Evolutionary conservation across 2,888 invertebrate genomes (phyloP).

Genomic region (Geotrupes spiniger): DNA sequence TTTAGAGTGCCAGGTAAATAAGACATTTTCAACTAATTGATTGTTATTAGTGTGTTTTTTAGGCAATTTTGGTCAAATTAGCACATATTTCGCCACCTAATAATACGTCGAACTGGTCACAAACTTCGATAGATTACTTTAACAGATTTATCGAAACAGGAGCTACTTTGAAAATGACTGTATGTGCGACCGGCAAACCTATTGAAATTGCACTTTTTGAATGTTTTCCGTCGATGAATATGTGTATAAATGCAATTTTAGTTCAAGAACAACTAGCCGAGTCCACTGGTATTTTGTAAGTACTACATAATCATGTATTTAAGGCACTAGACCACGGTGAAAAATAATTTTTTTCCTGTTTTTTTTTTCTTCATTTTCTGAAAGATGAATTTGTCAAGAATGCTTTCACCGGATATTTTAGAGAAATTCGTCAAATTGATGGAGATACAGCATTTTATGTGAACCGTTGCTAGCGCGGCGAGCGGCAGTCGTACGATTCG

Average conservation of each 20-base stretch:
- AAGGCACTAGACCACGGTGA: no score
- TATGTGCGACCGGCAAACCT: slow-evolving; percentile 34
- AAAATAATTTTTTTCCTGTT: no score
- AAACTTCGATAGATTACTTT: slow-evolving; percentile 43
- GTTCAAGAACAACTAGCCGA: slow-evolving; percentile 52
- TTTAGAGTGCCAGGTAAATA: slow-evolving; percentile 38
- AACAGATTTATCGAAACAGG: slow-evolving; percentile 41
- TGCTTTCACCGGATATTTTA: no score
- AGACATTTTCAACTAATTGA: background rate
- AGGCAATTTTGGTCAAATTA: slow-evolving; percentile 49
- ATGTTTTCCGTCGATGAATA: slow-evolving; percentile 38
- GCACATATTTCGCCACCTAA: slow-evolving; percentile 51
- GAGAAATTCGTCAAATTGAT: no score
- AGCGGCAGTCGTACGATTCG: no score
- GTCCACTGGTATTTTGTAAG: slow-evolving; percentile 55
- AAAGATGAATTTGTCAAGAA: no score
- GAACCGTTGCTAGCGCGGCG: no score
- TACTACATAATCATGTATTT: slow-evolving; percentile 11
- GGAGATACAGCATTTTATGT: no score
- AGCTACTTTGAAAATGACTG: slow-evolving; percentile 45
- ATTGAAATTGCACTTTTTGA: slow-evolving; percentile 50
- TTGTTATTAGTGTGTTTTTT: slow-evolving; percentile 14
- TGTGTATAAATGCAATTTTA: slow-evolving; percentile 56
- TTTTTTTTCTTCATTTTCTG: slow-evolving; percentile 2
- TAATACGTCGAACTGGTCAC: slow-evolving; percentile 44